Conservation (phyloP, 2,113 vertebrate genomes). For the Saccopteryx leptura region DNA sequence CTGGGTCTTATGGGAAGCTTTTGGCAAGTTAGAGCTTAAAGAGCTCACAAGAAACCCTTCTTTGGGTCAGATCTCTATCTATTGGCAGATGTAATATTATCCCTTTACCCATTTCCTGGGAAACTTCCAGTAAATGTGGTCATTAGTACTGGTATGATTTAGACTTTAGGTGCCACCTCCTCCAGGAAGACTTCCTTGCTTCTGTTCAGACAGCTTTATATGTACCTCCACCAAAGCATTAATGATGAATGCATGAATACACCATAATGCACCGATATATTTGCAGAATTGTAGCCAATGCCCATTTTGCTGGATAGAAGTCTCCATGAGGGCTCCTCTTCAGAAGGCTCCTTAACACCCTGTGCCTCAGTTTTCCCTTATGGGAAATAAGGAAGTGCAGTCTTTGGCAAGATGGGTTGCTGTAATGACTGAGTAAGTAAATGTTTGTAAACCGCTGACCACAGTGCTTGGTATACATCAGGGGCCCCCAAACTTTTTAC, state of each 20-base stretch:
- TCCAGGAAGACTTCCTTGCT: not conserved
- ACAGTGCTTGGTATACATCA: not conserved
- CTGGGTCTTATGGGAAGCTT: not conserved
- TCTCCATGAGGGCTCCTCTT: not conserved
- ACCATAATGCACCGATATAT: rapidly evolving
- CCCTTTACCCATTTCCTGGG: not conserved
- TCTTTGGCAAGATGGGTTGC: too few relatives aligned
- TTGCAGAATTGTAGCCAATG: not conserved
- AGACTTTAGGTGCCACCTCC: not conserved
- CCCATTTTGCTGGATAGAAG: not conserved
- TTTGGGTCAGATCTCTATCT: not conserved
- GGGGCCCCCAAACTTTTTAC: too few relatives aligned
- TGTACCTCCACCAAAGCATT: not conserved
- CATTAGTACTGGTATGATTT: not conserved
- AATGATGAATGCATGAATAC: too few relatives aligned
- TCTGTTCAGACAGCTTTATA: not conserved
- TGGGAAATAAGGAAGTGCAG: not conserved
- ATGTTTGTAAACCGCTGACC: too few relatives aligned
- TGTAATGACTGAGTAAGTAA: too few relatives aligned
- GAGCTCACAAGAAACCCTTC: not conserved
- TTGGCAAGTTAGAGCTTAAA: not conserved
- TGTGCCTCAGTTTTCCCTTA: not conserved
- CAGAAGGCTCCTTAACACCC: not conserved
- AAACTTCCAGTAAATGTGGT: not conserved
- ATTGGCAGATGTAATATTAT: not conserved